Base-by-base conservation (phyloP, 2,797 vertebrate genomes). In the Acanthurus leucopareius region DNA sequence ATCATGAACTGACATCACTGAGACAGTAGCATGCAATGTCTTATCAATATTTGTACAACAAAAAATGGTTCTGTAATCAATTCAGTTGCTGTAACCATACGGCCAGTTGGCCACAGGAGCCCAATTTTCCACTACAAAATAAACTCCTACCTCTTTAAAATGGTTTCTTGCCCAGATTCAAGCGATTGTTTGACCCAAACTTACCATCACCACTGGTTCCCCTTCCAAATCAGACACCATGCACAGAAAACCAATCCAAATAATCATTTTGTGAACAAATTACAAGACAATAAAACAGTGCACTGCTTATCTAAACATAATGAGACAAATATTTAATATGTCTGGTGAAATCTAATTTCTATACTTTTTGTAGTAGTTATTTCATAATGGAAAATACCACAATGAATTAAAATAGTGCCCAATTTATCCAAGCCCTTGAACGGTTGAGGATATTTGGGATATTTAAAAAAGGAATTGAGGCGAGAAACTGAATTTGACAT, bases 71-170 rank as follows among this genome's bases (percentile, higher is more conserved):
- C 51, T 62, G 40, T 44, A 64, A 59, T 57, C 19, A 73, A 35
- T 64, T 40, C 76, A 66, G 38, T 81, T 69, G 69, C 42, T 28
- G 35, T 45, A 68, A 75, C 20, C 80, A 86, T 85, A 85, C 72
- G 2, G 66, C n/a, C 68, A 59, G 25, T 62, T 53, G 8, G 65
- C 58, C 58, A 82, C 42, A 62, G 65, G 61, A 60, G 56, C 49
- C 59, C 64, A 45, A 17, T 65, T 69, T 15, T 52, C 6, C 32
- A 35, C 80, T 63, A 65, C 58, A 81, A 91, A 88, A 89, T 73
- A 64, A 81, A 68, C n/a, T 93, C 95, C 94, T 95, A 95, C 95
- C 95, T 95, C 93, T 91, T 87, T 66, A 71, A 78, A 87, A 90
- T 77, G 85, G 73, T 86, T 87, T 93, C 82, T 88, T 75, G 77